phyloP scores from a whole-genome alignment of 2,888 invertebrate species.

The Neria commutata region DNA sequence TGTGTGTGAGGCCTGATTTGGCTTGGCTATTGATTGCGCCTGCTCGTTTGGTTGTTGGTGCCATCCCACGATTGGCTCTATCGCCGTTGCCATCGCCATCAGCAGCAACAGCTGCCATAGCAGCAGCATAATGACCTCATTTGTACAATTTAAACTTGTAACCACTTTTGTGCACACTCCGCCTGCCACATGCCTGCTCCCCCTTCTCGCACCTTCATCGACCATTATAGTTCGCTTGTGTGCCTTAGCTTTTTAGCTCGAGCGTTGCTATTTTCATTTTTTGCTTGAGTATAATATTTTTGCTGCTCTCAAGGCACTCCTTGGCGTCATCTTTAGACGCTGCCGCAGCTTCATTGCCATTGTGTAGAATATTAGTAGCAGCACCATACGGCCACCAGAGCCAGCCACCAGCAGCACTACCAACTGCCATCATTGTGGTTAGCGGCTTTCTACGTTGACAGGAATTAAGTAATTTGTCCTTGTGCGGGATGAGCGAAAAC shows the following conservation, averaged over 20 bases:
- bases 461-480: conserved; percentile 55
- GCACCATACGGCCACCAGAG: too few species aligned
- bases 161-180: too few species aligned
- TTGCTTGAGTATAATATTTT: not conserved
- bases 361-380: too few species aligned
- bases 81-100: not conserved
- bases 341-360: not conserved
- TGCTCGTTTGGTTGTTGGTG: not conserved
- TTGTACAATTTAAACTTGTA: not conserved
- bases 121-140: too few species aligned
- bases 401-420: too few species aligned
- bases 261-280: not conserved
- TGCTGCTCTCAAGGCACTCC: not conserved
- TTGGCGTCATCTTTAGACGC: not conserved
- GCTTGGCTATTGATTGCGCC: not conserved
- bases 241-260: too few species aligned
- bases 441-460: conserved; percentile 35
- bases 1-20: too few species aligned
- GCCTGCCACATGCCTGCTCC: too few species aligned
- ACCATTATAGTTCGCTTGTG: too few species aligned
- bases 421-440: too few species aligned
- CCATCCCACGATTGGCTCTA: not conserved
- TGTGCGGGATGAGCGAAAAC: conserved; percentile 41
- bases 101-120: not conserved
- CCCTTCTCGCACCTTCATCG: too few species aligned